Percentiles rank a stretch among this genome's conserved stretches.
Conservation (phyloP, 2,888 invertebrate genomes). For the Maniola hyperantus region DNA sequence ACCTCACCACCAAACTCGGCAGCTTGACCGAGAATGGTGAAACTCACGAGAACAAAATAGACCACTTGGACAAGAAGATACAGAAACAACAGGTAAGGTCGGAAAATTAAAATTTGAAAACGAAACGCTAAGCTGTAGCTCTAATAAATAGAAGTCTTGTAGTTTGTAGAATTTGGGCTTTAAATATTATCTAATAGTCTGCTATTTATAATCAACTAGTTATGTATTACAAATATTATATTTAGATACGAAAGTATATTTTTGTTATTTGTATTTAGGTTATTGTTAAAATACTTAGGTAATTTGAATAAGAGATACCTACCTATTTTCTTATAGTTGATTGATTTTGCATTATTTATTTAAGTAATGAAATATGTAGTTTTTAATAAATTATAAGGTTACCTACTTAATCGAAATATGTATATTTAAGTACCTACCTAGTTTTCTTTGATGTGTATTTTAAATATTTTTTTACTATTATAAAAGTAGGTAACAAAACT, state of each 20-base stretch:
- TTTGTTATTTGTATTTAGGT: conserved; percentile 10
- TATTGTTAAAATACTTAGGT: neutral
- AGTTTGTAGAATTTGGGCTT: conserved; percentile 21
- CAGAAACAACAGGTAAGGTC: conserved; percentile 85
- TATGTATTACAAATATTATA: conserved; percentile 7
- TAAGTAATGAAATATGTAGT: neutral
- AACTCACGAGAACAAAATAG: conserved; percentile 80
- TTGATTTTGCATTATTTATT: conserved; percentile 21
- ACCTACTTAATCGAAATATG: neutral
- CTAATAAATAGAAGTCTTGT: conserved; percentile 22
- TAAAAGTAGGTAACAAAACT: neutral
- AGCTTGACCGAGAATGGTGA: conserved; percentile 54
- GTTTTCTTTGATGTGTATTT: neutral
- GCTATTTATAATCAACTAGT: too few species aligned
- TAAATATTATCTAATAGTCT: conserved; percentile 8
- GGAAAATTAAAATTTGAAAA: conserved; percentile 31
- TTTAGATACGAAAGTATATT: conserved; percentile 6
- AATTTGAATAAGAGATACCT: neutral
- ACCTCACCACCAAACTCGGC: conserved; percentile 81
- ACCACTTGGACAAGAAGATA: conserved; percentile 84
- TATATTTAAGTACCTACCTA: too few species aligned
- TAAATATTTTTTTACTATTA: conserved; percentile 1
- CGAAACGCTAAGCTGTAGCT: conserved; percentile 17
- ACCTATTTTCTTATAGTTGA: neutral
- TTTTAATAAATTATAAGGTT: neutral